Percentiles rank a stretch among this genome's conserved stretches.
These are phyloP conservation scores for Gyps fulvus DNA, from an alignment of 2,113 vertebrate species.

Conservation along the genomic window DNA sequence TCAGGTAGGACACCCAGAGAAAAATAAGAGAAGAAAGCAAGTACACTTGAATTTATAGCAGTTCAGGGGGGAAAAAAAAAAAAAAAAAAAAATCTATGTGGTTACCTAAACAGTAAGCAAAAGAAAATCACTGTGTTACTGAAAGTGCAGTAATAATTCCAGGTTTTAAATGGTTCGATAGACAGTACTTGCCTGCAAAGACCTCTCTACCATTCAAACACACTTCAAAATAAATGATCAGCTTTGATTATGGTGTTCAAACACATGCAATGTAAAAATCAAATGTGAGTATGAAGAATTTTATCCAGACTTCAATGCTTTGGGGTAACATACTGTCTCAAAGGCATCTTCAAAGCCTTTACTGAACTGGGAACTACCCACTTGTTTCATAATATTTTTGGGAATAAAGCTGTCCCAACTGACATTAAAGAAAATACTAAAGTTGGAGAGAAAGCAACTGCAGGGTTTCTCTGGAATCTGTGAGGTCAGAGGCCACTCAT, in stretches of 20 bases:
- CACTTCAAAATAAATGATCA: background rate
- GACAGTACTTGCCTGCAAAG: background rate
- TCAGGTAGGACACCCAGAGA: background rate
- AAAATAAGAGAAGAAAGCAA: background rate
- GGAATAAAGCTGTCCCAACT: background rate
- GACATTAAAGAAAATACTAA: background rate
- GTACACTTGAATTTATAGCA: background rate
- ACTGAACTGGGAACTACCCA: background rate
- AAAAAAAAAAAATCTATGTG: background rate
- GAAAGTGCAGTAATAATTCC: background rate
- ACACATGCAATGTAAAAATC: background rate
- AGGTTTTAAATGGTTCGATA: background rate
- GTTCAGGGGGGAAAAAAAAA: background rate
- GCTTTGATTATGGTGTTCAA: background rate
- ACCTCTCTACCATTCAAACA: background rate
- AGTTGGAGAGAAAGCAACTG: background rate
- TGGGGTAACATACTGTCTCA: background rate
- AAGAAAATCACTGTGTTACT: background rate
- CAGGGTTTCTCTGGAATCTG: background rate
- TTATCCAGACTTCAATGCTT: background rate
- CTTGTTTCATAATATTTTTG: background rate
- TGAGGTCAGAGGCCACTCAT: background rate
- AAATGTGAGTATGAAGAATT: background rate
- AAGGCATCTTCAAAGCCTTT: background rate
- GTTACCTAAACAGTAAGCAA: background rate